Evolutionary conservation across 2,113 vertebrate genomes (phyloP), one percentile per base, ranked within the genome.

Genomic region (Phylloscopus trochiloides): DNA sequence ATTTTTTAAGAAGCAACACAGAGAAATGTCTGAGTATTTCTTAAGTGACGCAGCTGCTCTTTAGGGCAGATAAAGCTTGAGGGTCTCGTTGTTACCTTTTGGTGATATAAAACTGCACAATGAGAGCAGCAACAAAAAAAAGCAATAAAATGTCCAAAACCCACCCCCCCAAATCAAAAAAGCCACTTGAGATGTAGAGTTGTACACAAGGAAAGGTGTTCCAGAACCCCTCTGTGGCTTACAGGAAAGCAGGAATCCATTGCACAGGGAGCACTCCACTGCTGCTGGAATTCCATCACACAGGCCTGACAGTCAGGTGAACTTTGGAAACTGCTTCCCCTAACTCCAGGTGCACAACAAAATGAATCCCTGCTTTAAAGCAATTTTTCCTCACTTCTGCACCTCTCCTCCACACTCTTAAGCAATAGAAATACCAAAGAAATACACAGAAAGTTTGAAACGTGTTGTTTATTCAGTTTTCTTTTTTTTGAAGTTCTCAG

Each of bases 401-500:
- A 13, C 31, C 45, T 71, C 48, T 61, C 36, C 51, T 59, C 40
- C 43, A 28, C 63, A 72, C 45, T 65, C 55, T 34, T 47, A 61
- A 50, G 36, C 57, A 88, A 94, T 1, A 71, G 42, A 17, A 80
- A 63, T 61, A 72, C 65, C 51, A 95, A 80, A 88, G 93, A 92
- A 86, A 81, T 74, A 45, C 48, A 71, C 76, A 63, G 78, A 71
- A 88, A 88, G 63, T 32, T 84, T 81, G n/a, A 74, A 68, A 80
- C 13, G 48, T 77, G 79, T 34, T 76, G 71, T 94, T 95, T 95
- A 95, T 91, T 96, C 72, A 89, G 51, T 57, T 86, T 84, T 48
- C 40, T 40, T 48, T 48, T 62, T 88, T 83, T 72, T 90, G 25
- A 96, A 96, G 96, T 97, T 97, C 96, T 97, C 96, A 96, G 8